Evolutionary conservation across 1,140 invertebrate genomes (phyloP).

Genomic region (Pseudomyrmex pallidus): DNA sequence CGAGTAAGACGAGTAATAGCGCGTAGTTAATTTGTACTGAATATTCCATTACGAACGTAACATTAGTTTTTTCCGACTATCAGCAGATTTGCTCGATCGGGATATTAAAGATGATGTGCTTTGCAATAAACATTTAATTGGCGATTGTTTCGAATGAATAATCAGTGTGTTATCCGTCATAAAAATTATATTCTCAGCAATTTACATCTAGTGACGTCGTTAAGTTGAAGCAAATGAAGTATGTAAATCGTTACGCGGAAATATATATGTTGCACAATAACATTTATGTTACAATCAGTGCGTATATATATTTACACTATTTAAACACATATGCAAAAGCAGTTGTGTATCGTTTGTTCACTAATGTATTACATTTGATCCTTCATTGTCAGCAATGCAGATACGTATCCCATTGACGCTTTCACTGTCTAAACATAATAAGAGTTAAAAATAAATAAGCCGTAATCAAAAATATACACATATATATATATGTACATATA

Average conservation of each 20-base stretch:
- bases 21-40: not conserved
- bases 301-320: too few species aligned
- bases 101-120: not conserved
- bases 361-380: not conserved
- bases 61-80: not conserved
- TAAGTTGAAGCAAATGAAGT: not conserved
- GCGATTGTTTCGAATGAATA: too few species aligned
- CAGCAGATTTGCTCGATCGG: not conserved
- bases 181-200: too few species aligned
- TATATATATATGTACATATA: not conserved
- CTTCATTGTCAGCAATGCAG: slow-evolving; percentile 23
- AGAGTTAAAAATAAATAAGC: not conserved
- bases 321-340: not conserved
- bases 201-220: too few species aligned
- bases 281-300: too few species aligned
- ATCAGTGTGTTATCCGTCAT: too few species aligned
- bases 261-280: not conserved
- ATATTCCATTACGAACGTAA: not conserved
- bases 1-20: not conserved
- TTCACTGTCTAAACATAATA: not conserved
- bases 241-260: not conserved
- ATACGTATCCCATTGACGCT: slow-evolving; percentile 27
- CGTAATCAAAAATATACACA: not conserved
- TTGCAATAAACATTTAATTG: too few species aligned
- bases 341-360: not conserved